Evolutionary conservation across 2,888 invertebrate species (phyloP), one percentile per base, ranked within the genome.

Genomic region (Embidobia sp.): DNA sequence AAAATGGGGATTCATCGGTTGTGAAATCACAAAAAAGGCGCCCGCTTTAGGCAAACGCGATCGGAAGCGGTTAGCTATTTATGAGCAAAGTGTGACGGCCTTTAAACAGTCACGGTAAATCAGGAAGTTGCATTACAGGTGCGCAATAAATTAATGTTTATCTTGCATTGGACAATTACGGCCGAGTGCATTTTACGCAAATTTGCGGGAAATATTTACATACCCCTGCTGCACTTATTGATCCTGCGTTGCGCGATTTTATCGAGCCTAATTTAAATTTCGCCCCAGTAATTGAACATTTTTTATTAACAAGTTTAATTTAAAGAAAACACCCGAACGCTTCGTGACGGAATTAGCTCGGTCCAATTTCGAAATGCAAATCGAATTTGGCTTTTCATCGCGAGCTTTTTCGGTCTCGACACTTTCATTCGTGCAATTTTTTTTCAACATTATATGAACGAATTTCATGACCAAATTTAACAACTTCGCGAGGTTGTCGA

Each of bases 81-180:
- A 61, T 49, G 51, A 42, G 18, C 11, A 49, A 51, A 51, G 22
- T 49, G 8, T 61, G 44, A 42, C 42, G 37, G 26, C 49, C n/a
- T 16, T 66, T 44, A 33, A 42, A 61, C 29, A 64, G 49, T 48
- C 27, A 37, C 19, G 13, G 29, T 16, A 15, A 42, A 51, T 49
- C 42, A 15, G 11, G 6, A 44, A 44, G 31, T 29, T 55, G 18
- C 40, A 40, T 42, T 55, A 42, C 42, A 5, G 55, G 3, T 6
- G 1, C 1, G 18, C 15, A 27, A 61, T 37, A 61, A 61, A 48
- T 61, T 61, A 61, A 48, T 27, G 16, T 48, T 35, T 48, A 48
- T 46, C 48, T 48, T 10, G 16, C 26, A 29, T 10, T 13, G 26
- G 31, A 37, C 8, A 33, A 11, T 11, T 1, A 26, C 40, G n/a